Base-by-base conservation (phyloP, 2,888 invertebrate genomes). In the Caenorhabditis becei region DNA sequence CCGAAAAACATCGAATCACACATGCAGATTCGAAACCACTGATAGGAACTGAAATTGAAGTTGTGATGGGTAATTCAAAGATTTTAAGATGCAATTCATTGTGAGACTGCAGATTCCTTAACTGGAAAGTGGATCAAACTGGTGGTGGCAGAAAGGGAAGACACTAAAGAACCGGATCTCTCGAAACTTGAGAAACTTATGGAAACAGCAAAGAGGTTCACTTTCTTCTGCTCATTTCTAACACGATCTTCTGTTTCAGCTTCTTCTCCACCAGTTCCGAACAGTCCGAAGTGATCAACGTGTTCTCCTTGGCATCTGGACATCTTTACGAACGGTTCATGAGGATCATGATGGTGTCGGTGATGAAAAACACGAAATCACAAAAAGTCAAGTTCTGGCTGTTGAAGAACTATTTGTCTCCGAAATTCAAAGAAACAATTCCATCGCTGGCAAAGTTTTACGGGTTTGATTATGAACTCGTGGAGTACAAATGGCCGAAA, bases 341-440 rank as follows among this genome's bases (percentile, higher is more conserved):
- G 85, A 80, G 97, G 80, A 98, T 99, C 87, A 99, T 99, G 99
- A 99, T 99, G 97, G 92, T 98, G 83, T 97, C 85, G 16, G 86
- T 87, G 10, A 82, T 87, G 85, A 98, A 98, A 91, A 94, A 98
- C 91, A 98, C 99, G 8, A 96, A 97, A 92, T 95, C 95, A 0
- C 93, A 93, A n/a, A n/a, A n/a, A 71, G 97, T 99, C 37, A 99
- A 99, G 92, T 99, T 99, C 93, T 99, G 99, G 99, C 97, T 99
- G 92, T 93, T 99, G 83, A 99, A 99, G 92, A 99, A 99, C 92
- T 99, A 97, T 92, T 93, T 99, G 16, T 99, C 98, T 14, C 99
- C 99, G 0, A 95, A 96, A 78, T 94, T 99, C 80, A 97, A 96
- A 93, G 96, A 98, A 91, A 96, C 96, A 88, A 93, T 99, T 70